phyloP scores from a whole-genome alignment of 2,888 invertebrate genomes.

The Orthonevra nobilis region DNA sequence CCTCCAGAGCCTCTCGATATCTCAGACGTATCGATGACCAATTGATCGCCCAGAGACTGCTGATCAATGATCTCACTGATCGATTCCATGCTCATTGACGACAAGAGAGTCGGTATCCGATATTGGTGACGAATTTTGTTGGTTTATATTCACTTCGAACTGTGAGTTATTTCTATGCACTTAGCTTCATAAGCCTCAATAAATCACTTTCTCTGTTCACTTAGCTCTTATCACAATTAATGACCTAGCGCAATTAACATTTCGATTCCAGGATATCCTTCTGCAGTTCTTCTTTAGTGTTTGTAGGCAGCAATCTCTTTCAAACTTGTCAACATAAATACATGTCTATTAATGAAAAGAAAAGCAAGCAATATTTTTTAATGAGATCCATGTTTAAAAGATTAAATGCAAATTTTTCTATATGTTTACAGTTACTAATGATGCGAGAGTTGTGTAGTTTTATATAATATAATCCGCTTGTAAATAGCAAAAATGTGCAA shows the following conservation, averaged over 20 bases:
- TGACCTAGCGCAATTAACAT: background rate
- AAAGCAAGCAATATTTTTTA: too few relatives aligned
- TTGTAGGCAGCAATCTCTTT: background rate
- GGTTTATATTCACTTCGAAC: constrained; percentile 9
- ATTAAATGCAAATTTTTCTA: too few relatives aligned
- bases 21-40: constrained; percentile 79
- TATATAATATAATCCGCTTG: too few relatives aligned
- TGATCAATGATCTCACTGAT: constrained; percentile 83
- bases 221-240: constrained; percentile 23
- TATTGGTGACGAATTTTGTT: constrained; percentile 63
- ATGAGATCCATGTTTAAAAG: too few relatives aligned
- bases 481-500: background rate
- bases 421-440: too few relatives aligned
- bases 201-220: background rate
- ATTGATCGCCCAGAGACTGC: constrained; percentile 81
- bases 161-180: background rate
- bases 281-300: background rate
- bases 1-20: constrained; percentile 71
- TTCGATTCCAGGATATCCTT: background rate
- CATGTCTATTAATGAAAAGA: too few relatives aligned
- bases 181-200: too few relatives aligned
- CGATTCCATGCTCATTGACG: constrained; percentile 81
- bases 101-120: constrained; percentile 52
- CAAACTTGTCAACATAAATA: too few relatives aligned
- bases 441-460: too few relatives aligned